Evolutionary conservation across 2,797 vertebrate genomes (phyloP), one percentile per base, ranked within the genome.

Genomic region (Chaunax sp.): DNA sequence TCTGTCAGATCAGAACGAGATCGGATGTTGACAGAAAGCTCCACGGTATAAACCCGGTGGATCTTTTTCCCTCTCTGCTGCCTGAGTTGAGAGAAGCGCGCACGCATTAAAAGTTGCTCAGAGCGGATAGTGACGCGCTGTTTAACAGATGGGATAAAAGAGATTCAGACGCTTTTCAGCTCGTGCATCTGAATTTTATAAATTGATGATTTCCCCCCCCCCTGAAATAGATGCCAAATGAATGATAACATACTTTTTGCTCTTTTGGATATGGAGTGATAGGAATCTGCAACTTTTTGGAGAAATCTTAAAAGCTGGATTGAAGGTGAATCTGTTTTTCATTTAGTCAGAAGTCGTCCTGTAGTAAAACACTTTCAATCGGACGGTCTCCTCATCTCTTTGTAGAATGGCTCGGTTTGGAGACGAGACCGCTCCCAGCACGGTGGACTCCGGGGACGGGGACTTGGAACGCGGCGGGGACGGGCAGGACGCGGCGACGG

Each of bases 391-490:
- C 55, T 26, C 71, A 47, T 89, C 79, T 89, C 50, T 80, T 93
- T 94, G 78, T 93, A 98, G 97, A 95, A 99, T 99, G 98, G 96
- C 96, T 95, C 95, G 96, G 71, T 96, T 98, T 78, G 98, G 97
- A 92, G 97, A 99, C 91, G 96, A 96, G 76, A 75, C 69, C 12
- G 94, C 94, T 92, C 95, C 95, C 66, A 90, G 91, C 90, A 89
- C 96, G 78, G 91, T 95, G 83, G 95, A 95, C 74, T 94, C 95
- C 1, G 95, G 94, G 80, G 97, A 97, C 35, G 95, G 93, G 83
- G 95, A 94, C 63, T 78, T 92, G 43, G 96, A 97, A 72, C 94
- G 93, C 90, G 93, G 92, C 86, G 92, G 92, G 70, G 96, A 95
- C 81, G 94, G 87, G 14, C 95, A 95, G 91, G 96, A 95, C 86